A percentile compares a stretch with the other conserved stretches of the same genome.
phyloP scores from a whole-genome alignment of 1,140 invertebrate genomes.

The Ridgeia piscesae region DNA sequence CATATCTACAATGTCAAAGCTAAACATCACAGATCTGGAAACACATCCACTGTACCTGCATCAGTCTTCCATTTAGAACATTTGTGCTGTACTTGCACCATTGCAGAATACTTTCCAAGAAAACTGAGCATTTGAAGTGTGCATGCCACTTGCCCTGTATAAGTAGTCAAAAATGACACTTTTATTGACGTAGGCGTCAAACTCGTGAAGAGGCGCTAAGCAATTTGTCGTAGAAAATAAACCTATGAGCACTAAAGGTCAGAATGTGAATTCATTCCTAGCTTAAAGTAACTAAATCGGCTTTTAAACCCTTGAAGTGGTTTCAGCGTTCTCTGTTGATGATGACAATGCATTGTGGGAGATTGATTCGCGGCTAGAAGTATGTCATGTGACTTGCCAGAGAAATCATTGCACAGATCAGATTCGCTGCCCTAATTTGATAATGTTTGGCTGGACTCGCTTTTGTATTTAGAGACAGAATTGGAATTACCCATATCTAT shows the following conservation, averaged over 20 bases:
- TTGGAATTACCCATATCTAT: background rate
- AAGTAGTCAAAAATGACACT: background rate
- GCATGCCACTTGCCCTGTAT: background rate
- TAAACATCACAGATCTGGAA: too few species aligned
- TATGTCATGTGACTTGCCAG: background rate
- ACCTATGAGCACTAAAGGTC: background rate
- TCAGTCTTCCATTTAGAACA: too few species aligned
- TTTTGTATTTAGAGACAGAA: background rate
- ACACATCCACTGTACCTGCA: too few species aligned
- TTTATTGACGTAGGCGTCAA: background rate
- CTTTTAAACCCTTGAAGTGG: background rate
- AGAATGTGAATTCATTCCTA: background rate
- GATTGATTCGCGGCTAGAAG: background rate
- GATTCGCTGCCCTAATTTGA: background rate
- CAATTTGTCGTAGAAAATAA: background rate
- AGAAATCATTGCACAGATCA: background rate
- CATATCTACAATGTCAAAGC: too few species aligned
- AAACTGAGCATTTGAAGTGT: background rate
- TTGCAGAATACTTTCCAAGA: background rate
- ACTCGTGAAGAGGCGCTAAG: background rate
- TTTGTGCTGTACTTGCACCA: background rate
- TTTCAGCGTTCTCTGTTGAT: background rate
- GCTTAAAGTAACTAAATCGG: background rate
- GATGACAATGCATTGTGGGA: background rate
- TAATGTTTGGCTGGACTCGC: background rate